Evolutionary conservation across 92 coral and sea anemone genomes (phyloP), one percentile per base, ranked within the genome.

Genomic region (Bergia sp.): DNA sequence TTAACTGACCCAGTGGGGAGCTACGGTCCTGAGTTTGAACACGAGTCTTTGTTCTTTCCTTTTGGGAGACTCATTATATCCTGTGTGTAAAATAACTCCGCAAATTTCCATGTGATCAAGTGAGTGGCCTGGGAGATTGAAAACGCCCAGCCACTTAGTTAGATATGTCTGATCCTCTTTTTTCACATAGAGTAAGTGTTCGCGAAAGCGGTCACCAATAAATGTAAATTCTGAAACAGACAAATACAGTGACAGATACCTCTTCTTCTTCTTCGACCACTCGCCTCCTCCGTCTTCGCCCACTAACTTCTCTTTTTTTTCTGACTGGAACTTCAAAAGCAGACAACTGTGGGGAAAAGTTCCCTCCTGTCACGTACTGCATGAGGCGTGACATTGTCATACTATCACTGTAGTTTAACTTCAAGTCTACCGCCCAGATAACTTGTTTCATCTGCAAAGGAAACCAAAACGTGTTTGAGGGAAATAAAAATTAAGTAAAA

Each of bases 341-440:
- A 7, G 98, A 93, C 77, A 89, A 74, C 40, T 85, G 88, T 65
- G 92, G 69, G 66, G 92, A 90, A 76, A 96, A 94, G n/a, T 77
- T 61, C 41, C 99, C 99, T 36, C 94, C 98, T 41, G 98, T 92
- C 49, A 96, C 98, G 83, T 96, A 96, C 50, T 92, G 86, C 95
- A 96, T 95, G 23, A 96, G 96, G 79, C 90, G 94, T 55, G 98
- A 89, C 96, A 95, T 93, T n/a, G 99, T 94, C 93, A 95, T 86
- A 41, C 97, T 96, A 85, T 96, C 99, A 85, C 99, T 96, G 88
- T 96, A 94, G 50, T 93, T 92, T 23, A 96, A 89, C 89, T 96
- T 96, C 47, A 96, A 92, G 74, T 96, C 99, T 37, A 96, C 96
- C 1, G 99, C 99, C 99, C 99, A 96, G 47, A 93, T 69, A 13